Conservation (phyloP, 2,113 vertebrate species). For the Cisticola juncidis region DNA sequence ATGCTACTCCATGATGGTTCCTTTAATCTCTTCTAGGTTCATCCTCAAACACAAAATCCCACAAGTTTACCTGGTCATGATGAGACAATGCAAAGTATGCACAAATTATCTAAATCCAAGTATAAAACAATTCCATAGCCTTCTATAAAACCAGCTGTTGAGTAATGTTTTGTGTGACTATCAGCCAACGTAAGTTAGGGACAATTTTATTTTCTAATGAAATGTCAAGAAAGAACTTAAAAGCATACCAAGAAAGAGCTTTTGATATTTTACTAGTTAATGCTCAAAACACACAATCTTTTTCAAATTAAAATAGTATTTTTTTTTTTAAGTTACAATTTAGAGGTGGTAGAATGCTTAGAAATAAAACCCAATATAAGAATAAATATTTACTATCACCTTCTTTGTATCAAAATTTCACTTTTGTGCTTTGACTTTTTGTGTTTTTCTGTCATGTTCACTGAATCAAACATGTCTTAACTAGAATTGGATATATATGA, state of each 20-base stretch:
- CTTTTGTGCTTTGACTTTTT: neutral
- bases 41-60: neutral
- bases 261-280: neutral
- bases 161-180: neutral
- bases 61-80: neutral
- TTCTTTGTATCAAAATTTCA: neutral
- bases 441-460: neutral
- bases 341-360: neutral
- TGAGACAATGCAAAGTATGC: neutral
- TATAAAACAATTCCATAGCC: neutral
- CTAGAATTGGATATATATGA: neutral
- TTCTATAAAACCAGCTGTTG: neutral
- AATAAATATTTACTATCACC: neutral
- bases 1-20: neutral
- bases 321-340: neutral
- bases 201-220: neutral
- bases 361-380: neutral
- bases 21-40: neutral
- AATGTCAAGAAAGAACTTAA: neutral
- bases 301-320: neutral
- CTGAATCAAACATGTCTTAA: neutral
- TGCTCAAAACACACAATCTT: neutral
- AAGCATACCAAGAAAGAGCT: neutral
- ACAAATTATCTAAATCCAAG: neutral
- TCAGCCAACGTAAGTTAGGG: neutral